These are phyloP conservation scores for Megaptera novaeangliae DNA, from an alignment of 2,113 vertebrate species.

Conservation along the genomic window DNA sequence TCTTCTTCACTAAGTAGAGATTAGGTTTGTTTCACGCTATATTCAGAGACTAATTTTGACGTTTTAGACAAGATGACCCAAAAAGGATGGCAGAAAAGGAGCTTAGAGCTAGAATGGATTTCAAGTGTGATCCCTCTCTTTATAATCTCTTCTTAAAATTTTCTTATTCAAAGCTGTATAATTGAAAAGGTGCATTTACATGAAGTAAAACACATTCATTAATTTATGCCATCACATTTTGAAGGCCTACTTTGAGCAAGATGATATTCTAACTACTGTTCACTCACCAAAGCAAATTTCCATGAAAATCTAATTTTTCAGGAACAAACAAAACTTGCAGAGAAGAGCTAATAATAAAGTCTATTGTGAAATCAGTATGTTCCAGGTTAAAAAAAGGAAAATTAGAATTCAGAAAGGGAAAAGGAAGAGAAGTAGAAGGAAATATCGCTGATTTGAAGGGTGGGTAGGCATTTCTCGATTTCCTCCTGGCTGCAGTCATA, in stretches of 20 bases:
- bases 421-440: not conserved
- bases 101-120: not conserved
- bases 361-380: not conserved
- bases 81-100: not conserved
- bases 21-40: not conserved
- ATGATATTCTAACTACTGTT: not conserved
- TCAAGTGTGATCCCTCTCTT: not conserved
- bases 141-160: not conserved
- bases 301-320: constrained; percentile 20
- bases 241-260: not conserved
- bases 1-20: not conserved
- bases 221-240: not conserved
- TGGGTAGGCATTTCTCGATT: not conserved
- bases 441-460: not conserved
- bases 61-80: not conserved
- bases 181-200: not conserved
- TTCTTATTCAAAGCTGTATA: not conserved
- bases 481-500: too few relatives aligned
- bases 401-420: not conserved
- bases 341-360: not conserved
- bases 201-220: not conserved
- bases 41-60: not conserved
- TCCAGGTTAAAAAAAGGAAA: not conserved
- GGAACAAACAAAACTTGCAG: not conserved
- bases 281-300: not conserved